These are phyloP conservation scores for Anolis sagrei DNA, from an alignment of 2,113 vertebrate species.

Conservation along the genomic window DNA sequence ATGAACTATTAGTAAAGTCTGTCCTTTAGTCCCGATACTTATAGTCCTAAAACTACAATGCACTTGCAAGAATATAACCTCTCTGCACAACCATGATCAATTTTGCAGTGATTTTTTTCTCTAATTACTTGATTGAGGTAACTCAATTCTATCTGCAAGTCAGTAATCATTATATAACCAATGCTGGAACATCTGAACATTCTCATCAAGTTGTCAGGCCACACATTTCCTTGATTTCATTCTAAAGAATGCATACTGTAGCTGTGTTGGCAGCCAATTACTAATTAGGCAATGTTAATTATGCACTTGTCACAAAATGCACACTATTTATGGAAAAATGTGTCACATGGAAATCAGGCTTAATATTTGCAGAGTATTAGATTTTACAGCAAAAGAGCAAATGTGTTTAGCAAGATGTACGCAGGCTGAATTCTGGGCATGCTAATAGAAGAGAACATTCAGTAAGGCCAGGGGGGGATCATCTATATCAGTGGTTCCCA, in stretches of 20 bases:
- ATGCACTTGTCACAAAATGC: conserved; percentile 61
- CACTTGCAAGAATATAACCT: background rate
- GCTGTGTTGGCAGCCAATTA: conserved; percentile 59
- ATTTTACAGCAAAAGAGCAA: conserved; percentile 36
- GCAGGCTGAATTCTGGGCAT: conserved; percentile 8
- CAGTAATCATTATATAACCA: conserved; percentile 13
- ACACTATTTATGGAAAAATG: conserved; percentile 63
- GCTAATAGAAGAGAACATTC: conserved; percentile 8
- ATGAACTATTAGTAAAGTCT: background rate
- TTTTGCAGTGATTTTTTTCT: background rate
- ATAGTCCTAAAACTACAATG: too few relatives aligned
- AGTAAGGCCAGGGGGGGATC: background rate
- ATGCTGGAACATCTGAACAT: conserved; percentile 49
- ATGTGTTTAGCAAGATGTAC: conserved; percentile 44
- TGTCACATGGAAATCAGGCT: conserved; percentile 61
- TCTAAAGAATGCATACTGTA: conserved; percentile 62
- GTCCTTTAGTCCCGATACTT: background rate
- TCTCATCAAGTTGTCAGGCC: conserved; percentile 56
- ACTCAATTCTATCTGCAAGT: background rate
- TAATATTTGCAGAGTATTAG: conserved; percentile 54
- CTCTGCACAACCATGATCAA: background rate
- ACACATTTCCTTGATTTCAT: conserved; percentile 57
- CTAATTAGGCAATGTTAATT: conserved; percentile 72
- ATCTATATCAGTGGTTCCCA: too few relatives aligned
- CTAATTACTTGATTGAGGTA: background rate